Evolutionary conservation across 1,140 invertebrate genomes (phyloP), one percentile per base, ranked within the genome.

Genomic region (Agrilus planipennis): DNA sequence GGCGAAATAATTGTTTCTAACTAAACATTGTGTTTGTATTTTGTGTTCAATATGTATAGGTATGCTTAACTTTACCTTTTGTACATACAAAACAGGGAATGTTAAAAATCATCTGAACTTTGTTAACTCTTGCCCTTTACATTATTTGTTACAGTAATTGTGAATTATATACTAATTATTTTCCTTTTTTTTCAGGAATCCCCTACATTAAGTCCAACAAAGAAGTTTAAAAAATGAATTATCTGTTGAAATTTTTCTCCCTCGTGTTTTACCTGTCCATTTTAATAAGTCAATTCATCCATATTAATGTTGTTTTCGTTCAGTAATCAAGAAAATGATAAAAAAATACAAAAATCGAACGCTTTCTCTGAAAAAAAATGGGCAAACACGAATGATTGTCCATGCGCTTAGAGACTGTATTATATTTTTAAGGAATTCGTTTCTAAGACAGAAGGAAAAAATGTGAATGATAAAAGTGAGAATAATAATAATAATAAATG

Each of bases 191-290:
- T 57, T 28, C 47, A 60, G 57, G 58, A 60, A 52, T 57, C 58
- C 4, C 58, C 57, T 11, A 39, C 35, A 18, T 46, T 41, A 35
- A 60, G 58, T 46, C 58, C 57, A 23, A 58, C 57, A 27, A 58
- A 58, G 37, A 57, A 53, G 41, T 44, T 52, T 23, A 55, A 54
- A 32, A 55, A 55, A 42, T 54, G 52, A 21, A 7, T n/a, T n/a
- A n/a, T n/a, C n/a, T 36, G 34, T 36, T 36, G 17, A 34, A 15
- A 18, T 20, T 18, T 17, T n/a, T 34, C 20, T 34, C 32, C 11
- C 12, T 18, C 6, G 32, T 10, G 4, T 14, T 34, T 4, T 18
- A 34, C 11, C 10, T 17, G 16, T 15, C 32, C 15, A 18, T 18
- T 17, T 17, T 3, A 6, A 34, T 7, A 5, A 31, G 19, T 11